phyloP scores from a whole-genome alignment of 2,797 vertebrate genomes.

The Semotilus atromaculatus region DNA sequence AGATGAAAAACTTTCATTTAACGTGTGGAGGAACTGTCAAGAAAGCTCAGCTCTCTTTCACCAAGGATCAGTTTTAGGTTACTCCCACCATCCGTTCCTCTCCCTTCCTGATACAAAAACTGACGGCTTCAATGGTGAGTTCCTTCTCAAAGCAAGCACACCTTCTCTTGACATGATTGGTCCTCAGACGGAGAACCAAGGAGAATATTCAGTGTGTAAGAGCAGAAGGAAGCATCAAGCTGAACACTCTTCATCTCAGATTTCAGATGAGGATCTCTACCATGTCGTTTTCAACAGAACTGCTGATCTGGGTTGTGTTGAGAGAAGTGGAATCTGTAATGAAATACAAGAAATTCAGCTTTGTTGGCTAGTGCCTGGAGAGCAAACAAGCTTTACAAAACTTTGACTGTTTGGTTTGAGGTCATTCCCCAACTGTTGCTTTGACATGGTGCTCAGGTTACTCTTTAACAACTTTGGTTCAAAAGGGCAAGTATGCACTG shows the following conservation, averaged over 20 bases:
- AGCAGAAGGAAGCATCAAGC: slow-evolving; percentile 9
- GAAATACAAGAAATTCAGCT: slow-evolving; percentile 47
- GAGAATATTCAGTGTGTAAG: slow-evolving; percentile 17
- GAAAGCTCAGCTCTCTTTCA: slow-evolving; percentile 73
- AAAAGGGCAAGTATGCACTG: slow-evolving; percentile 38
- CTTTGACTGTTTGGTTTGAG: slow-evolving; percentile 16
- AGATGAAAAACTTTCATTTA: slow-evolving; percentile 26
- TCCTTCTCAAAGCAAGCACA: slow-evolving; percentile 22
- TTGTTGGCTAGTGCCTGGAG: slow-evolving; percentile 51
- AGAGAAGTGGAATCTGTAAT: slow-evolving; percentile 63
- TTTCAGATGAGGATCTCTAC: slow-evolving; percentile 81
- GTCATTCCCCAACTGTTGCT: slow-evolving; percentile 22
- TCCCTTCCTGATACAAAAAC: slow-evolving; percentile 24
- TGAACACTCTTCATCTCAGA: slow-evolving; percentile 50
- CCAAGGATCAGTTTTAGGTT: slow-evolving; percentile 45
- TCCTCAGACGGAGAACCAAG: slow-evolving; percentile 29
- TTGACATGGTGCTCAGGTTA: slow-evolving; percentile 54
- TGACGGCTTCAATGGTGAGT: slow-evolving; percentile 1
- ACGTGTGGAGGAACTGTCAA: slow-evolving; percentile 54
- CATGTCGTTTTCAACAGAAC: slow-evolving; percentile 66
- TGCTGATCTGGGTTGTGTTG: slow-evolving; percentile 58
- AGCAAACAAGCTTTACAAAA: slow-evolving; percentile 26
- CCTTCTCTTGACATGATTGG: slow-evolving; percentile 23
- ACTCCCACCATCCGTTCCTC: neutral
- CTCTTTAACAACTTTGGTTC: slow-evolving; percentile 53